Evolutionary conservation across 2,888 invertebrate species (phyloP), one percentile per base, ranked within the genome.

Genomic region (Emmelina monodactyla): DNA sequence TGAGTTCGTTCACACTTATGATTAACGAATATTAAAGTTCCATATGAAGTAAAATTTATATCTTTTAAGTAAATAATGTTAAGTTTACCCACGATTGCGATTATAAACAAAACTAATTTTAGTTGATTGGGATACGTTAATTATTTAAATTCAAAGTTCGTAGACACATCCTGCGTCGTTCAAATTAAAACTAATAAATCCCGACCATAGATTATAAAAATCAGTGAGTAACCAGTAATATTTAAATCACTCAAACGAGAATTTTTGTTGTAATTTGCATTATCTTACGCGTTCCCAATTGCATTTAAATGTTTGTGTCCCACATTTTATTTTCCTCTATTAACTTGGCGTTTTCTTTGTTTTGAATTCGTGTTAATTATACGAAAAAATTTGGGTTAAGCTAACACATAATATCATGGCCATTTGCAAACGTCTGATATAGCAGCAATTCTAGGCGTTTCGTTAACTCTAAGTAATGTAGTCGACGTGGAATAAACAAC

Each of bases 301-400:
- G 56, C 51, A 58, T 66, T 66, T 60, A 66, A 69, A 69, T 68
- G 68, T 64, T 62, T 62, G 61, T 65, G 72, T 32, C 57, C 75
- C 41, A 64, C 55, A 60, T 67, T 53, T 54, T 49, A 52, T 55
- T 62, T 59, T 62, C 56, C 58, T 50, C 56, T 54, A 62, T 62
- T 62, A 59, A 44, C 45, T 38, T 38, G 43, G 50, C 42, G 59
- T 60, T 62, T 66, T 59, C 68, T 68, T 69, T 65, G 65, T 67
- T 54, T 39, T 31, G 40, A 47, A 70, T 66, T 56, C 44, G 59
- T 67, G 71, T 67, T 72, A 73, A 71, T 69, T 59, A 56, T 43
- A 42, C 39, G 35, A 15, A 40, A 39, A 49, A 54, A 72, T 61
- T 54, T 64, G 46, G 75, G 72, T 60, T 68, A 62, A 52, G 46